phyloP scores from a whole-genome alignment of 2,113 vertebrate species.

The Odocoileus virginianus region DNA sequence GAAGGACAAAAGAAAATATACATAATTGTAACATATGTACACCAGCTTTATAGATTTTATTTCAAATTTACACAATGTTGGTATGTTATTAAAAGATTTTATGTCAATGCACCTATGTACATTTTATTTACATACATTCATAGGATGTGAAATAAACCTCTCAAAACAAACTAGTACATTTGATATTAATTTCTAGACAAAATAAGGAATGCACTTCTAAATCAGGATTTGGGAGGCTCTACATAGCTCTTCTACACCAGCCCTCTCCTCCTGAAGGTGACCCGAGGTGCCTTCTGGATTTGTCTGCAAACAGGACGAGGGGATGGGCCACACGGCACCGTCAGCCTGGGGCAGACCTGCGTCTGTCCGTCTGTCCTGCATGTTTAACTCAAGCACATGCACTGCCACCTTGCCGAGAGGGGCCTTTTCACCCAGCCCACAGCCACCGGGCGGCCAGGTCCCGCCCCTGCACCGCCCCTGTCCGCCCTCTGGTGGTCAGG shows the following conservation, averaged over 20 bases:
- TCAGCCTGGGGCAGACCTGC: neutral
- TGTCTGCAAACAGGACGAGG: conserved; percentile 54
- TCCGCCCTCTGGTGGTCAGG: neutral
- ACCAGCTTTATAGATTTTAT: conserved; percentile 83
- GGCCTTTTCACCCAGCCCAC: too few relatives aligned
- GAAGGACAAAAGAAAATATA: conserved; percentile 92
- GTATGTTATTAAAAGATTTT: conserved; percentile 89
- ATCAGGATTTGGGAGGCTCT: conserved; percentile 50
- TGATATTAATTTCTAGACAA: conserved; percentile 88
- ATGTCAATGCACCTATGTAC: conserved; percentile 87
- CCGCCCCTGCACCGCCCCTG: neutral
- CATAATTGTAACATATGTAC: conserved; percentile 87
- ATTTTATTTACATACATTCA: conserved; percentile 98
- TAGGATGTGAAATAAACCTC: conserved; percentile 93
- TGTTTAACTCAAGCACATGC: conserved; percentile 25
- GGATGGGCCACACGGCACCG: neutral
- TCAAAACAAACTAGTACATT: conserved; percentile 85
- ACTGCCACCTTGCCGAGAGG: neutral
- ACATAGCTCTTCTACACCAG: conserved; percentile 54
- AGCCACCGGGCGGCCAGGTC: neutral
- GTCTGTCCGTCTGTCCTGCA: neutral
- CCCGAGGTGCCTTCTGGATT: conserved; percentile 50
- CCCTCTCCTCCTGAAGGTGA: conserved; percentile 58
- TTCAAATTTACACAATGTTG: conserved; percentile 87
- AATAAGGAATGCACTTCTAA: conserved; percentile 89